Evolutionary conservation across 92 coral and sea anemone genomes (phyloP).

Genomic region (Palythoa caribaeorum): DNA sequence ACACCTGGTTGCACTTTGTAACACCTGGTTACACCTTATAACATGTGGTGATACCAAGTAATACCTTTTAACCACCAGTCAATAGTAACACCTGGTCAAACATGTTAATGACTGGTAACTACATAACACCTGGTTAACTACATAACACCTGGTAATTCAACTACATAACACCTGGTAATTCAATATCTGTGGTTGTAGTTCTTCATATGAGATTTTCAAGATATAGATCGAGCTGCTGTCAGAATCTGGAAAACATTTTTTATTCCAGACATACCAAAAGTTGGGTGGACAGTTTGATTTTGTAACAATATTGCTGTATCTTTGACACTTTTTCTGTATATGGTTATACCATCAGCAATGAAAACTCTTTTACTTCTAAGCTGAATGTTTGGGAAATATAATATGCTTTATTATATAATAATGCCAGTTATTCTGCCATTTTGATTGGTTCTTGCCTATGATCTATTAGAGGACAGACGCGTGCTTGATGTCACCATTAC

Average conservation of each 20-base stretch:
- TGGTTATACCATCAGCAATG: not conserved
- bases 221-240: not conserved
- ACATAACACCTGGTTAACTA: not conserved
- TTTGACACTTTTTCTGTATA: not conserved
- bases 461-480: too few relatives aligned
- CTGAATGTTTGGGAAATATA: not conserved
- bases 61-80: not conserved
- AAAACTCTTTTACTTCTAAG: not conserved
- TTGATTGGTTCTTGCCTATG: too few relatives aligned
- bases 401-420: not conserved
- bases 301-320: not conserved
- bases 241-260: not conserved
- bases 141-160: not conserved
- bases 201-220: not conserved
- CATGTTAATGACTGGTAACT: not conserved
- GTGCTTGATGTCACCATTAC: too few relatives aligned
- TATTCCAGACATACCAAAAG: not conserved
- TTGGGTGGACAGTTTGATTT: not conserved
- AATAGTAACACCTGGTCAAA: not conserved
- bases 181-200: not conserved
- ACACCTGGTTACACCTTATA: not conserved
- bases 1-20: not conserved
- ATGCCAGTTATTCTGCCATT: too few relatives aligned
- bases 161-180: not conserved
- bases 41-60: not conserved